A percentile compares a stretch with the other conserved stretches of the same genome.
Conservation (phyloP, 2,888 invertebrate species). For the Brachyopa scutellaris region DNA sequence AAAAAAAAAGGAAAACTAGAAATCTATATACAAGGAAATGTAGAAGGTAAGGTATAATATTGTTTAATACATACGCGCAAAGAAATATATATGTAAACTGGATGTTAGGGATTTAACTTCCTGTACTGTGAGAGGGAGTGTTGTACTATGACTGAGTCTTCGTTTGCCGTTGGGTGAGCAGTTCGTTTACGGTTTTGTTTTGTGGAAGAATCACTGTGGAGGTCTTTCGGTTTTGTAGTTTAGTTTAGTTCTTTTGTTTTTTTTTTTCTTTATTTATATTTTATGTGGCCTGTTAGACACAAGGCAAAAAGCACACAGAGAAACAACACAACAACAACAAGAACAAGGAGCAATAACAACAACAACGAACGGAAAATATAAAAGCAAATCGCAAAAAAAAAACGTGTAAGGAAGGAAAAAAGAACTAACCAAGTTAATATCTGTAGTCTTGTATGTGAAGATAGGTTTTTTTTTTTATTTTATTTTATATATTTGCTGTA, state of each 20-base stretch:
- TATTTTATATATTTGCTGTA: too few species aligned
- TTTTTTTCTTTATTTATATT: conserved; percentile 8
- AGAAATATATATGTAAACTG: conserved; percentile 29
- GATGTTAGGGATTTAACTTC: conserved; percentile 49
- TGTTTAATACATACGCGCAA: conserved; percentile 49
- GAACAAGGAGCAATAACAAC: conserved; percentile 22
- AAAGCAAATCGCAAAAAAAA: conserved; percentile 33
- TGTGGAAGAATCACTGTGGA: conserved; percentile 35
- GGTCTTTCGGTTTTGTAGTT: conserved; percentile 16
- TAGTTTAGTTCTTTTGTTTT: conserved; percentile 13
- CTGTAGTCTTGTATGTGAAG: conserved; percentile 66
- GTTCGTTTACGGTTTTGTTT: conserved; percentile 35
- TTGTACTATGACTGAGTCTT: conserved; percentile 46
- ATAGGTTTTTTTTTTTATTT: conserved; percentile 35
- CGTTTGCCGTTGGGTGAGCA: conserved; percentile 58
- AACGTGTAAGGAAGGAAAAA: conserved; percentile 9
- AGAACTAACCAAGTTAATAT: conserved; percentile 72
- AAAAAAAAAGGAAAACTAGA: too few species aligned
- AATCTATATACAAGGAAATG: not conserved
- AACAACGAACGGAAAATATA: conserved; percentile 43
- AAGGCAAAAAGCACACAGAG: conserved; percentile 28
- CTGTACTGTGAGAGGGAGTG: conserved; percentile 32
- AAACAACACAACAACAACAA: conserved; percentile 20
- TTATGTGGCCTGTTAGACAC: conserved; percentile 15
- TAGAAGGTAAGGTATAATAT: conserved; percentile 2